Evolutionary conservation across 2,888 invertebrate genomes (phyloP).

Genomic region (Rutpela maculata): DNA sequence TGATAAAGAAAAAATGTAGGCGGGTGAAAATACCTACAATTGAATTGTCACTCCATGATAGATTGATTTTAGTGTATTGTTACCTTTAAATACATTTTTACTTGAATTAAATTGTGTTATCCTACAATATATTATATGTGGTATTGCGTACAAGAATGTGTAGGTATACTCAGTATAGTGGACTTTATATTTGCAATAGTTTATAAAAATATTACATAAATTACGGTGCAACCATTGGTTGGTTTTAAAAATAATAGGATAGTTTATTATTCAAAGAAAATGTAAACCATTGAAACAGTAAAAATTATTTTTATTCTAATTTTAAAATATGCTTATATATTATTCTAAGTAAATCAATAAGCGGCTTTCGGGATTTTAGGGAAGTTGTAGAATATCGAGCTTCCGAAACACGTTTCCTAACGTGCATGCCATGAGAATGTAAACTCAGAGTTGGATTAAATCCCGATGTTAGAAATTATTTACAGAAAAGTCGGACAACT

Average conservation of each 20-base stretch:
- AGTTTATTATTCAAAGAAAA: not conserved
- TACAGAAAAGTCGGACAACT: too few relatives aligned
- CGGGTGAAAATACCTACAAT: slow-evolving; percentile 52
- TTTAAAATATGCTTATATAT: too few relatives aligned
- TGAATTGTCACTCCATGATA: slow-evolving; percentile 57
- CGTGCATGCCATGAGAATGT: too few relatives aligned
- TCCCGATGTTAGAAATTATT: too few relatives aligned
- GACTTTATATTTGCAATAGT: not conserved
- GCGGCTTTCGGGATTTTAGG: not conserved
- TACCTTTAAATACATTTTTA: slow-evolving; percentile 26
- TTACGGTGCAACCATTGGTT: not conserved
- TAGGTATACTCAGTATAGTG: not conserved
- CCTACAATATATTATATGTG: not conserved
- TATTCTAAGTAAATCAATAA: too few relatives aligned
- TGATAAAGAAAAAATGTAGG: slow-evolving; percentile 51
- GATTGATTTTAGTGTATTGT: slow-evolving; percentile 48
- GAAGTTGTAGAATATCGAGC: not conserved
- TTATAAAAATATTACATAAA: not conserved
- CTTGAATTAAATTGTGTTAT: slow-evolving; percentile 2
- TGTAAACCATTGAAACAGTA: not conserved
- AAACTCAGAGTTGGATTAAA: too few relatives aligned
- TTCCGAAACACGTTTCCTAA: too few relatives aligned
- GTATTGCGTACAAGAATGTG: not conserved
- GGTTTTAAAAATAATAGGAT: not conserved
- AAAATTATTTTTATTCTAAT: not conserved